These are phyloP conservation scores for Machaerirhynchus nigripectus DNA, from an alignment of 2,113 vertebrate species.

Conservation along the genomic window DNA sequence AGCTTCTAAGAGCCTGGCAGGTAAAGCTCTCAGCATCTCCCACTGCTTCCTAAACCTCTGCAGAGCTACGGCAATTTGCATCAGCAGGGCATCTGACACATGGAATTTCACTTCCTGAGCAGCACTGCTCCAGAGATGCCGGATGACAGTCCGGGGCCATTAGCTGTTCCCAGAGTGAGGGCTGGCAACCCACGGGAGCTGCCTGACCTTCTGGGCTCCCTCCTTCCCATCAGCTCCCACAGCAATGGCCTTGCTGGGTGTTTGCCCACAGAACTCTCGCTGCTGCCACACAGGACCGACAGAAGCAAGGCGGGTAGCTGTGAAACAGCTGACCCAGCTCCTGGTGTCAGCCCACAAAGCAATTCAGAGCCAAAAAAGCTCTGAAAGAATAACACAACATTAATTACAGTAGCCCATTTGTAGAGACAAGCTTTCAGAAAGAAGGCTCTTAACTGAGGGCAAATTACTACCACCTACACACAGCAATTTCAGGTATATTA, in stretches of 20 bases:
- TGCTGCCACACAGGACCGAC: not conserved
- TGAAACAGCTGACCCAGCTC: not conserved
- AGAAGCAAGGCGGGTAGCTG: not conserved
- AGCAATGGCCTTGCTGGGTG: not conserved
- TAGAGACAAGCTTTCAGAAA: not conserved
- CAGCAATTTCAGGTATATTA: not conserved
- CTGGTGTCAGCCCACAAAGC: not conserved
- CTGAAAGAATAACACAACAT: not conserved
- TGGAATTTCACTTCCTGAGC: not conserved
- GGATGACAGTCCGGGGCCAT: rapidly evolving
- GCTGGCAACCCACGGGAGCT: not conserved
- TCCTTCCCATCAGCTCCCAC: not conserved
- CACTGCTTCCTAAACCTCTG: not conserved
- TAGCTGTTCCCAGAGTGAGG: rapidly evolving
- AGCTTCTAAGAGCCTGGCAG: not conserved
- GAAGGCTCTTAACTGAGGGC: not conserved
- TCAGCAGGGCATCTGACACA: not conserved
- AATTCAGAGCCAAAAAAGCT: not conserved
- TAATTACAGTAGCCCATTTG: not conserved
- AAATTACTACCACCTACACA: not conserved
- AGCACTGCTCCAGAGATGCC: not conserved
- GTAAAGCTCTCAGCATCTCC: not conserved
- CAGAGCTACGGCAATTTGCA: not conserved
- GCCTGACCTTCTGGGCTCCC: not conserved
- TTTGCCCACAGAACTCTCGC: rapidly evolving